Conservation (phyloP, 2,888 invertebrate genomes). For the Eustalomyia histrio region DNA sequence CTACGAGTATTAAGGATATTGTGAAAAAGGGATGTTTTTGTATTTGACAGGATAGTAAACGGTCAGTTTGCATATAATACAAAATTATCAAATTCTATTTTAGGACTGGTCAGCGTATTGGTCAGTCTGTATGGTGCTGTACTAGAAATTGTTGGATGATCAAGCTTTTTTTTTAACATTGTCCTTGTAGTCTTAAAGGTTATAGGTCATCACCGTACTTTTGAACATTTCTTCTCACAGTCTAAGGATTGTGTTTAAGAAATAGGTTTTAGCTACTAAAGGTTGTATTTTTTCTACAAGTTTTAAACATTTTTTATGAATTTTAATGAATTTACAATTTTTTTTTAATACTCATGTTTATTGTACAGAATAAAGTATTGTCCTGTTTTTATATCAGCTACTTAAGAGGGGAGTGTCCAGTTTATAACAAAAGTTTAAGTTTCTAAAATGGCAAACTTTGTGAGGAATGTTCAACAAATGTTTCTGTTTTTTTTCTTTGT, state of each 20-base stretch:
- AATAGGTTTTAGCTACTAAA: slow-evolving; percentile 44
- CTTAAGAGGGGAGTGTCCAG: slow-evolving; percentile 61
- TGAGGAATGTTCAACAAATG: slow-evolving; percentile 5
- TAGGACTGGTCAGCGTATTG: slow-evolving; percentile 74
- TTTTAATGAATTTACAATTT: slow-evolving; percentile 76
- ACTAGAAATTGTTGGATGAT: slow-evolving; percentile 29
- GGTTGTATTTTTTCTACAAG: slow-evolving; percentile 32
- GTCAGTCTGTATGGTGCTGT: slow-evolving; percentile 70
- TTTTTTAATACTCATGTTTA: slow-evolving; percentile 55
- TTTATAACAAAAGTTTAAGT: slow-evolving; percentile 21
- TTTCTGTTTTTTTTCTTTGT: not conserved
- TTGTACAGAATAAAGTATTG: not conserved
- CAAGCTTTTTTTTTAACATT: slow-evolving; percentile 49
- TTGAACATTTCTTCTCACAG: slow-evolving; percentile 76
- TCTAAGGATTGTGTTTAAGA: slow-evolving; percentile 40
- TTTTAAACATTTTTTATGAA: slow-evolving; percentile 71
- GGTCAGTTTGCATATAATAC: slow-evolving; percentile 55
- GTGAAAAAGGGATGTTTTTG: slow-evolving; percentile 64
- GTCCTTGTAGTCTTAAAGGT: slow-evolving; percentile 68
- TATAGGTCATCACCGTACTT: slow-evolving; percentile 78
- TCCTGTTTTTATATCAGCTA: slow-evolving; percentile 22
- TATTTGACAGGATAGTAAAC: slow-evolving; percentile 52
- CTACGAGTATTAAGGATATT: slow-evolving; percentile 14
- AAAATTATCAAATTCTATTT: slow-evolving; percentile 47
- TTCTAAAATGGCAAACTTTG: slow-evolving; percentile 55